These are phyloP conservation scores for Clinocottus analis DNA, from an alignment of 2,113 vertebrate species.

Conservation along the genomic window DNA sequence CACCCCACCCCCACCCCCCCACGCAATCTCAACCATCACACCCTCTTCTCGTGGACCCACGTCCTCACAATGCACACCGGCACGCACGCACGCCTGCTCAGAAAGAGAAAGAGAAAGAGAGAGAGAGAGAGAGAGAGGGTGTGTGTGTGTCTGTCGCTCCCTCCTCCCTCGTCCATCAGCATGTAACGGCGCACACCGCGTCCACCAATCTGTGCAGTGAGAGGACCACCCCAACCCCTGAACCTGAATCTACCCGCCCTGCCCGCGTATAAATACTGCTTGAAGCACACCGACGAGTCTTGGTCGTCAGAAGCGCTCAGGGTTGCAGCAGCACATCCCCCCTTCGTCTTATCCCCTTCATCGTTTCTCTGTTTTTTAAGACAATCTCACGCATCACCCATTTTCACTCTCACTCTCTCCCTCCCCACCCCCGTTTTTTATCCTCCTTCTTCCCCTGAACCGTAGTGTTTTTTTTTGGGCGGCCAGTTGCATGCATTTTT, in stretches of 20 bases:
- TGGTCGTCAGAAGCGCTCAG: constrained; percentile 85
- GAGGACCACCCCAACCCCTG: constrained; percentile 86
- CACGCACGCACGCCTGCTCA: constrained; percentile 40
- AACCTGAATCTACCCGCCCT: constrained; percentile 84
- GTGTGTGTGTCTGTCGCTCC: no score
- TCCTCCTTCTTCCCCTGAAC: no score
- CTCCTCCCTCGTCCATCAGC: constrained; percentile 69
- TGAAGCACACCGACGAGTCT: constrained; percentile 87
- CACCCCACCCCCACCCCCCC: no score
- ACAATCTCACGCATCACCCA: constrained; percentile 60
- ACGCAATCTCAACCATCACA: constrained; percentile 32
- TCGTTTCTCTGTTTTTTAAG: constrained; percentile 71
- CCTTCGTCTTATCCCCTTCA: constrained; percentile 68
- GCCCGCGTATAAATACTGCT: constrained; percentile 90
- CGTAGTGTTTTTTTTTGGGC: constrained; percentile 67
- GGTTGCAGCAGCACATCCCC: constrained; percentile 82
- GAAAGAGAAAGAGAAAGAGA: not conserved
- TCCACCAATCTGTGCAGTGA: constrained; percentile 86
- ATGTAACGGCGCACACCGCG: constrained; percentile 81
- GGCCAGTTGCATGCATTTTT: constrained; percentile 97
- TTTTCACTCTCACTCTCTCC: constrained; percentile 50
- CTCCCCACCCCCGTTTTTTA: not conserved
- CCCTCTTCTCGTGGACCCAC: constrained; percentile 38
- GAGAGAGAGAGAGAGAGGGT: no score
- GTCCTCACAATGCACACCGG: constrained; percentile 60